Base-by-base conservation (phyloP, 2,888 invertebrate species). In the Lordiphosa fenestrarum region DNA sequence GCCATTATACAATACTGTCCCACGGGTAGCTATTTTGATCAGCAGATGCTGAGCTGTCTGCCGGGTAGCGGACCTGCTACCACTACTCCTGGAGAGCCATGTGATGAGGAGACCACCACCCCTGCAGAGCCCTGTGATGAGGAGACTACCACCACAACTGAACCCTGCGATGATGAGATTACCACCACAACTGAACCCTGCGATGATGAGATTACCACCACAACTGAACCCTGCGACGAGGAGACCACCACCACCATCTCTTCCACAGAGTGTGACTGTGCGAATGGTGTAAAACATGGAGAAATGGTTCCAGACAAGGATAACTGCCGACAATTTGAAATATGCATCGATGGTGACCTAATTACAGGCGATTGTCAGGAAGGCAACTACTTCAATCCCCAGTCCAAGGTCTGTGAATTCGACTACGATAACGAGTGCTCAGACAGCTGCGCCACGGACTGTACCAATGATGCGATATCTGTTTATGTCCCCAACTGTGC, bases 331-430 rank as follows among this genome's bases (percentile, higher is more conserved):
- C 40, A 61, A 1, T 88, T 73, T 46, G 73, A 66, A 30, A 66
- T 73, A 4, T 88, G 88, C 61, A 12, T 54, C 3, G 47, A 77
- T 30, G 86, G 85, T 0, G 46, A 66, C 36, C 54, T 86, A 2
- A 37, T 70, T 0, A 54, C 60, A 5, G 72, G 64, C 3, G 84
- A 76, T 36, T 88, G 88, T 38, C 63, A 38, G 0, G 33, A 13
- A 4, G 86, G 82, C 5, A 84, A 84, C 36, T 78, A 73, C 36
- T 88, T 78, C 35, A 53, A 88, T 38, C 4, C 23, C 0, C 19
- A 0, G 0, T 0, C 54, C 0, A 41, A 41, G 0, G 54, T 10
- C 3, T 75, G 61, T 59, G 21, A 9, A 53, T 1, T 2, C 0
- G 77, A 80, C 44, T 53, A 13, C 0, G 12, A 48, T 0, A 67